These are phyloP conservation scores for Leptopilina clavipes DNA, from an alignment of 1,140 invertebrate species.

Conservation along the genomic window DNA sequence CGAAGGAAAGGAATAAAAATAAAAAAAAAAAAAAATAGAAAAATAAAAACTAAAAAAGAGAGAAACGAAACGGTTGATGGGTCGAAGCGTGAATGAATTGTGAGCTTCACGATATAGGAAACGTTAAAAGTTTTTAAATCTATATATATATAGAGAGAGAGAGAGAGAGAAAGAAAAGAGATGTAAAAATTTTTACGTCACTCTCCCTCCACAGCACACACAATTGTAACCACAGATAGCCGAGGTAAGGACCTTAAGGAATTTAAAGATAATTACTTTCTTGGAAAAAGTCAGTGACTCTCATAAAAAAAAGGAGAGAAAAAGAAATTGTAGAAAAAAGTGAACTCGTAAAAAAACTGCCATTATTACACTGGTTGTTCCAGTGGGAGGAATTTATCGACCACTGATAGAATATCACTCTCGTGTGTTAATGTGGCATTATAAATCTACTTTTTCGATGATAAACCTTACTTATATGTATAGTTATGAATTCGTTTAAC, in stretches of 20 bases:
- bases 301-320: constrained; percentile 1
- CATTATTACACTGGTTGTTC: constrained; percentile 9
- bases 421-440: background rate
- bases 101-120: constrained; percentile 2
- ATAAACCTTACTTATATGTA: background rate
- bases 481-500: too few relatives aligned
- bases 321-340: too few relatives aligned
- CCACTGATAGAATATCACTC: constrained; percentile 17
- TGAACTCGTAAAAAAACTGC: constrained; percentile 18
- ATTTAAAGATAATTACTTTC: constrained; percentile 33
- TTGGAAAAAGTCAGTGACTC: constrained; percentile 5
- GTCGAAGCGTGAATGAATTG: constrained; percentile 24
- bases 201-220: background rate
- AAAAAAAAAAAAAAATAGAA: background rate
- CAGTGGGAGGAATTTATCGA: background rate
- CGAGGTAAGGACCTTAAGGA: constrained; percentile 9
- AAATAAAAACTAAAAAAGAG: background rate
- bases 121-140: constrained; percentile 8
- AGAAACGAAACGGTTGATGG: constrained; percentile 7
- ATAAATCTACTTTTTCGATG: background rate
- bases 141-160: too few relatives aligned
- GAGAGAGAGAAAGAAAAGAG: background rate
- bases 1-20: constrained; percentile 4
- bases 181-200: constrained; percentile 5
- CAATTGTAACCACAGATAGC: constrained; percentile 22